Conservation (phyloP, 2,888 invertebrate genomes). For the Seira sanloemensis region DNA sequence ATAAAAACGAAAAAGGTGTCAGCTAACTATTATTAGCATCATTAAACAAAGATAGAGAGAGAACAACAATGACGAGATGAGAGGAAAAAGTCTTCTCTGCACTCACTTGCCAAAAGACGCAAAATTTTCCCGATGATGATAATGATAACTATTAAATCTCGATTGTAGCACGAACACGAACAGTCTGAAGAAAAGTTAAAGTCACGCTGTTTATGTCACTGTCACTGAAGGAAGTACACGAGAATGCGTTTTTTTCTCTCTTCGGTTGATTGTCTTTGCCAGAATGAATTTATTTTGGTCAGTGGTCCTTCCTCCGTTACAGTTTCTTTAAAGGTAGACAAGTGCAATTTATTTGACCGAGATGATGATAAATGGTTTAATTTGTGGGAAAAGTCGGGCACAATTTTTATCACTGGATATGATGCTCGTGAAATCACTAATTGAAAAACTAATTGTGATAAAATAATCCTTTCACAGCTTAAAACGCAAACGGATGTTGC, state of each 20-base stretch:
- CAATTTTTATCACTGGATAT: neutral
- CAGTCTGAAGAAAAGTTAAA: neutral
- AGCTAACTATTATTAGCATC: constrained; percentile 62
- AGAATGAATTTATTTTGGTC: constrained; percentile 9
- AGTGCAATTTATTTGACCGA: too few relatives aligned
- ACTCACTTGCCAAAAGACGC: constrained; percentile 4
- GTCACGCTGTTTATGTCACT: neutral
- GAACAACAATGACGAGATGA: neutral
- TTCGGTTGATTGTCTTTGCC: too few relatives aligned
- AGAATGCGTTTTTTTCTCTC: neutral
- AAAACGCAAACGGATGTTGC: neutral
- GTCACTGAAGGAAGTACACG: constrained; percentile 9
- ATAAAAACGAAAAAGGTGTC: constrained; percentile 54
- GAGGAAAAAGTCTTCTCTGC: constrained; percentile 10
- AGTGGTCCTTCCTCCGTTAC: too few relatives aligned
- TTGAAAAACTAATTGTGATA: neutral
- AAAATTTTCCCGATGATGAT: neutral
- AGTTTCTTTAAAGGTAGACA: too few relatives aligned
- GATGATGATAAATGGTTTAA: too few relatives aligned
- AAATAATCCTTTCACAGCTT: neutral
- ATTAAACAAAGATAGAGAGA: constrained; percentile 46
- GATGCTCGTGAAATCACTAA: neutral
- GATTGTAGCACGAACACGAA: neutral
- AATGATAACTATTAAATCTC: neutral
- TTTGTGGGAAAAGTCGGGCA: neutral